Conservation (phyloP, 2,797 vertebrate genomes). For the Diglossa cyanea region DNA sequence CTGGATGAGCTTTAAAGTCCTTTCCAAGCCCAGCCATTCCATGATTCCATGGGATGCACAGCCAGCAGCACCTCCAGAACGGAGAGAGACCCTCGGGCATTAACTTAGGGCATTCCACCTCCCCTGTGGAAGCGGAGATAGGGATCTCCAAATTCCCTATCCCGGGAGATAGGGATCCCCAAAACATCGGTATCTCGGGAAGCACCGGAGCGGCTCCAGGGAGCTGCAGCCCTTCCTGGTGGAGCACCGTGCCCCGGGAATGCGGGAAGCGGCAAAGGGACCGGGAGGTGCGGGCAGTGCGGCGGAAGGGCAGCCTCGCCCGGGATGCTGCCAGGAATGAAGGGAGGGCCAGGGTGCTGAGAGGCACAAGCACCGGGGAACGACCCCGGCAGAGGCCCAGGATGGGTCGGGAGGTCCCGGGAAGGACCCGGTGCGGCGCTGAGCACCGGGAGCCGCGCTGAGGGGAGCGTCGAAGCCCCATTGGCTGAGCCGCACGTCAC, state of each 20-base stretch:
- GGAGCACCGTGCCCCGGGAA: background rate
- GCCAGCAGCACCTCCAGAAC: background rate
- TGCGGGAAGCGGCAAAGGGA: fast-evolving
- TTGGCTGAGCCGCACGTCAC: background rate
- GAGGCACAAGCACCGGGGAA: background rate
- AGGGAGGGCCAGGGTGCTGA: background rate
- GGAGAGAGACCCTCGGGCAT: fast-evolving
- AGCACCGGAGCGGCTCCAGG: background rate
- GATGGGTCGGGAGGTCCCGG: fast-evolving
- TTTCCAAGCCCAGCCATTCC: background rate
- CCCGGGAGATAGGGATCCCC: background rate
- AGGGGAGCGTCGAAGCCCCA: conserved; percentile 7
- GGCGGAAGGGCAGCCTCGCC: fast-evolving
- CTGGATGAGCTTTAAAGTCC: background rate
- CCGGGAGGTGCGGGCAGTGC: too few relatives aligned
- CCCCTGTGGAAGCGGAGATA: background rate
- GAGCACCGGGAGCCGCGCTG: background rate
- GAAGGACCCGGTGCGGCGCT: background rate
- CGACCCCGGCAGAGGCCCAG: fast-evolving
- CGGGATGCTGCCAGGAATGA: background rate
- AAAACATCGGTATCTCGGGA: background rate
- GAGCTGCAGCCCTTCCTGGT: too few relatives aligned
- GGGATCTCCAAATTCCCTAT: background rate
- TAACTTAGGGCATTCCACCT: fast-evolving
- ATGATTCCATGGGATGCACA: background rate